Conservation (phyloP, 2,113 vertebrate species). For the Aleadryas rufinucha region DNA sequence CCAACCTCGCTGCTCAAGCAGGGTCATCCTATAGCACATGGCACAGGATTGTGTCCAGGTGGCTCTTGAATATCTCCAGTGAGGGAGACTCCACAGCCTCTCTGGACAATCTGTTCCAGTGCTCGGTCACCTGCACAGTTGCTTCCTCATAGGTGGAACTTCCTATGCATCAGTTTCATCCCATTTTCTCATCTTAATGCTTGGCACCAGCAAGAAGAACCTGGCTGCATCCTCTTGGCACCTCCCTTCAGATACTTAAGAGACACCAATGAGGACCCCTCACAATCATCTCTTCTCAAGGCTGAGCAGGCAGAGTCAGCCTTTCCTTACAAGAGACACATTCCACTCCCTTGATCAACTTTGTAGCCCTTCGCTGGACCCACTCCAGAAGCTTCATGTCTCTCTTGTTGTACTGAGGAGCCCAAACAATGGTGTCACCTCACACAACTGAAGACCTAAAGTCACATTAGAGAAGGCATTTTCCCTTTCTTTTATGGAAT, state of each 20-base stretch:
- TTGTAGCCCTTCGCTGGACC: neutral
- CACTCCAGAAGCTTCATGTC: neutral
- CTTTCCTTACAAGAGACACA: neutral
- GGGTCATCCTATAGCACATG: neutral
- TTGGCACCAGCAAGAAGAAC: neutral
- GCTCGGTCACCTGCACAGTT: rapidly evolving
- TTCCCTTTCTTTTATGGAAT: neutral
- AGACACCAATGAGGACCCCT: neutral
- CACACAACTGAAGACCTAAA: neutral
- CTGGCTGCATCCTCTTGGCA: neutral
- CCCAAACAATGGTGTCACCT: neutral
- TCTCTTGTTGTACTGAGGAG: neutral
- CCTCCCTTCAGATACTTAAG: neutral
- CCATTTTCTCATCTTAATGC: neutral
- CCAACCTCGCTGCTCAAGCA: neutral
- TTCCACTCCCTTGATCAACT: neutral
- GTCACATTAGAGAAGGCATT: neutral
- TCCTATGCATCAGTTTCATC: neutral
- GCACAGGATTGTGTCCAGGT: neutral
- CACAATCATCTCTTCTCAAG: neutral
- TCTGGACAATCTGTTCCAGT: neutral
- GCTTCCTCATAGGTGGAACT: neutral
- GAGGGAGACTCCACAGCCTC: neutral
- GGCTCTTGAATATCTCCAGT: neutral
- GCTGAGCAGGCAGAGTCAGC: neutral